A percentile compares a stretch with the other conserved stretches of the same genome.
Conservation (phyloP, 92 coral and sea anemone species). For the Zoanthus sansibaricus region DNA sequence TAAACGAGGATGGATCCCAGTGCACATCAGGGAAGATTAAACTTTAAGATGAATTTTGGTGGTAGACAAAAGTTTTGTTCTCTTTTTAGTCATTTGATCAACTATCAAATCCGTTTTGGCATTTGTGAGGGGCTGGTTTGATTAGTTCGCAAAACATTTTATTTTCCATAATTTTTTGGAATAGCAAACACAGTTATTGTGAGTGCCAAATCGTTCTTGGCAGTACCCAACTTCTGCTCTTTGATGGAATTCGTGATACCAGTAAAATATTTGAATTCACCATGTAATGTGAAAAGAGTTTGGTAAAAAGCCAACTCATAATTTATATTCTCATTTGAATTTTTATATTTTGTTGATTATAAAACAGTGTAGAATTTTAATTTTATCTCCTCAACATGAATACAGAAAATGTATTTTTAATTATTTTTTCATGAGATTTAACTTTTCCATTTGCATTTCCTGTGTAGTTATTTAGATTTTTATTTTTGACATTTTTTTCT, state of each 20-base stretch:
- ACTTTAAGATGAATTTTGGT: neutral
- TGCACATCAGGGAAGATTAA: too few species aligned
- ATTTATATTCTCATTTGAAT: neutral
- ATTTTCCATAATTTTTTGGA: neutral
- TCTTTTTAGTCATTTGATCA: neutral
- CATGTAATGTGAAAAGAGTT: neutral
- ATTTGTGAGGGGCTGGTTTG: neutral
- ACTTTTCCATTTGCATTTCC: too few species aligned
- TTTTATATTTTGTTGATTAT: too few species aligned
- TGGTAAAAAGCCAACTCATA: neutral
- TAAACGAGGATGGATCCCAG: neutral
- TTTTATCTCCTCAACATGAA: too few species aligned
- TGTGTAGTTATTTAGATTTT: too few species aligned
- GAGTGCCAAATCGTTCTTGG: neutral
- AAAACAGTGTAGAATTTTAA: too few species aligned
- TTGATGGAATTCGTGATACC: neutral
- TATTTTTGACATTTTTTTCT: too few species aligned
- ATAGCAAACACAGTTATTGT: neutral
- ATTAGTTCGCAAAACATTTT: neutral
- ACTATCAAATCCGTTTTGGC: neutral
- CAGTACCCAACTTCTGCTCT: neutral
- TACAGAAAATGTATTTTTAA: too few species aligned
- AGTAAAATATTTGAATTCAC: neutral
- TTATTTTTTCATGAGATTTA: too few species aligned
- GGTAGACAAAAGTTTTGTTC: neutral